phyloP scores from a whole-genome alignment of 2,888 invertebrate species.

The Pseudococcus longispinus region DNA sequence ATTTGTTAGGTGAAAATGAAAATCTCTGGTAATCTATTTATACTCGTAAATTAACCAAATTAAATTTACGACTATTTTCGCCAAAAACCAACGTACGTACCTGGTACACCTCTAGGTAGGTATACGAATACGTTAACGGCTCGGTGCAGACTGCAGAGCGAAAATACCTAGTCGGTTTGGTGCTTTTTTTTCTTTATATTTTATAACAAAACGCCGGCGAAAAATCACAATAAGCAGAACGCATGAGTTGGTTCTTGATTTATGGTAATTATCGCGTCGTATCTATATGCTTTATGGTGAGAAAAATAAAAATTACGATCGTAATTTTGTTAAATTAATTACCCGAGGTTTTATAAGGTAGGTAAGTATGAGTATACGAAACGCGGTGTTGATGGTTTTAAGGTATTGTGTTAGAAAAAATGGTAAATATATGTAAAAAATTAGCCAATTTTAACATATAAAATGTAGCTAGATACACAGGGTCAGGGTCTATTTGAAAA shows the following conservation, averaged over 20 bases:
- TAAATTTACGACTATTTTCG: conserved; percentile 7
- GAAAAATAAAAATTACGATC: background rate
- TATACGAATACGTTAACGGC: background rate
- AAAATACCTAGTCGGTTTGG: background rate
- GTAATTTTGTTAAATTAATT: background rate
- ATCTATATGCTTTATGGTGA: background rate
- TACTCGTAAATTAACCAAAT: conserved; percentile 7
- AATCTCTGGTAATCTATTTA: conserved; percentile 8
- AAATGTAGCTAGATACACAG: too few relatives aligned
- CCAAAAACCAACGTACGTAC: background rate
- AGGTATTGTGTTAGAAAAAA: too few relatives aligned
- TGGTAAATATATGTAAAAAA: too few relatives aligned
- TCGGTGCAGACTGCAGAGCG: background rate
- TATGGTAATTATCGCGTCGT: background rate
- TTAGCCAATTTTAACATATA: too few relatives aligned
- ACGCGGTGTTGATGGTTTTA: too few relatives aligned
- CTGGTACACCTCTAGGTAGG: too few relatives aligned
- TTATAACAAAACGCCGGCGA: background rate
- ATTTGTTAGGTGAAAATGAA: background rate
- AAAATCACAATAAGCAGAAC: background rate
- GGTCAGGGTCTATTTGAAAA: too few relatives aligned
- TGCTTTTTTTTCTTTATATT: background rate
- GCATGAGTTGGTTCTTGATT: background rate
- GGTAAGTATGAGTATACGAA: too few relatives aligned
- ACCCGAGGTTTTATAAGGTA: background rate